Percentiles rank a stretch among this genome's conserved stretches.
These are phyloP conservation scores for Brachionus calyciflorus DNA, from an alignment of 1,140 invertebrate genomes.

Conservation along the genomic window DNA sequence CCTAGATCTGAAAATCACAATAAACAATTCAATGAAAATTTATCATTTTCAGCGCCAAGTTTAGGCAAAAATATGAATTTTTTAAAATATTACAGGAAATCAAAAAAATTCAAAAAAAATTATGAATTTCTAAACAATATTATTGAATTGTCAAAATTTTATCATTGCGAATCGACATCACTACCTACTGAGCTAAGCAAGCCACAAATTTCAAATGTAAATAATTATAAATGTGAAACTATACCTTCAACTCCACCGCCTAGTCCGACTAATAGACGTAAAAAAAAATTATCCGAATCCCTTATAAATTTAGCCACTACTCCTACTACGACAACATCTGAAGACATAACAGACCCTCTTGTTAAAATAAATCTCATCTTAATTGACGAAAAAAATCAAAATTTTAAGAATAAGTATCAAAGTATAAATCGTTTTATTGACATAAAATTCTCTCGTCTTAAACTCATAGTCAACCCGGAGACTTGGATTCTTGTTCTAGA, in stretches of 20 bases:
- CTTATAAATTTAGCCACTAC: not conserved
- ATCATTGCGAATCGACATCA: constrained; percentile 70
- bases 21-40: not conserved
- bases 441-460: constrained; percentile 85
- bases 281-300: not conserved
- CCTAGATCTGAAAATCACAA: not conserved
- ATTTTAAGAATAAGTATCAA: constrained; percentile 65
- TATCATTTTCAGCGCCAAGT: constrained; percentile 21
- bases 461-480: constrained; percentile 80
- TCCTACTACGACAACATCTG: no score
- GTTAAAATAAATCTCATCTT: constrained; percentile 67
- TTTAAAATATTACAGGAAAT: constrained; percentile 1
- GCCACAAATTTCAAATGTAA: constrained; percentile 51
- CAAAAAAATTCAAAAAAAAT: constrained; percentile 21
- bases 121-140: constrained; percentile 21
- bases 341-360: constrained; percentile 54
- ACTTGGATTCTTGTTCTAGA: constrained; percentile 90
- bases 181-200: constrained; percentile 64
- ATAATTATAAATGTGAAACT: constrained; percentile 31
- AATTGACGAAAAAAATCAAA: constrained; percentile 65
- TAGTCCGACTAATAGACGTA: not conserved
- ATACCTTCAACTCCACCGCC: not conserved
- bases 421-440: constrained; percentile 65
- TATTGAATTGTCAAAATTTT: constrained; percentile 12
- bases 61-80: constrained; percentile 22